Evolutionary conservation across 2,888 invertebrate species (phyloP).

Genomic region (Leptogaster cylindrica): DNA sequence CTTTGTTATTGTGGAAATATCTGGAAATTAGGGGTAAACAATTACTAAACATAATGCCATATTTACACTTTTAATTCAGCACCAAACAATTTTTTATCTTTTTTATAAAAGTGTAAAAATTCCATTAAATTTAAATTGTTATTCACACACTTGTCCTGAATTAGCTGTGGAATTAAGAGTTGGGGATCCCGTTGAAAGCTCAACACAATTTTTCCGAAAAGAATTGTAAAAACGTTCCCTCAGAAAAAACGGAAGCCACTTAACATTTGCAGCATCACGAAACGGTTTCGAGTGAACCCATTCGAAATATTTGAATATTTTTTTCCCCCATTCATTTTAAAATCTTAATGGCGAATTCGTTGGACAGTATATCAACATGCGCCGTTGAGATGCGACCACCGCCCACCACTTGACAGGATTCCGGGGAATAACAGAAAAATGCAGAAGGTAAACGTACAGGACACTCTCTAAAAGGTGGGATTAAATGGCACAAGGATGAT

Average conservation of each 20-base stretch:
- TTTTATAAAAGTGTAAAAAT: too few relatives aligned
- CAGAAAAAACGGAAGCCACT: conserved; percentile 16
- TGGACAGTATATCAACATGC: conserved; percentile 27
- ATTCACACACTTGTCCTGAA: too few relatives aligned
- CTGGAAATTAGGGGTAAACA: too few relatives aligned
- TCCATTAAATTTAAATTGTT: too few relatives aligned
- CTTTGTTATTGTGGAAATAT: too few relatives aligned
- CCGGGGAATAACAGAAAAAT: conserved; percentile 4
- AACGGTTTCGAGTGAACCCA: conserved; percentile 37
- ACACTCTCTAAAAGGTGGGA: conserved; percentile 20
- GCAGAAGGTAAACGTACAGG: neutral
- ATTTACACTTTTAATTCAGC: too few relatives aligned
- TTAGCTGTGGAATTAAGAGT: too few relatives aligned
- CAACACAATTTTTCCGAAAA: conserved; percentile 11
- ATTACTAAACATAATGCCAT: too few relatives aligned
- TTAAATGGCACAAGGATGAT: conserved; percentile 44
- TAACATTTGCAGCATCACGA: conserved; percentile 46
- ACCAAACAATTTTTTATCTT: too few relatives aligned
- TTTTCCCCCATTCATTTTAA: conserved; percentile 37
- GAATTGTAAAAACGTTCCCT: neutral
- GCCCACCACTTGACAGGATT: conserved; percentile 27
- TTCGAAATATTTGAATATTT: conserved; percentile 40
- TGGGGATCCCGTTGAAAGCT: too few relatives aligned
- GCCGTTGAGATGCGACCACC: conserved; percentile 5
- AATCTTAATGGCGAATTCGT: conserved; percentile 20